Conservation (phyloP, 2,888 invertebrate species). For the Temnothorax rugatulus region DNA sequence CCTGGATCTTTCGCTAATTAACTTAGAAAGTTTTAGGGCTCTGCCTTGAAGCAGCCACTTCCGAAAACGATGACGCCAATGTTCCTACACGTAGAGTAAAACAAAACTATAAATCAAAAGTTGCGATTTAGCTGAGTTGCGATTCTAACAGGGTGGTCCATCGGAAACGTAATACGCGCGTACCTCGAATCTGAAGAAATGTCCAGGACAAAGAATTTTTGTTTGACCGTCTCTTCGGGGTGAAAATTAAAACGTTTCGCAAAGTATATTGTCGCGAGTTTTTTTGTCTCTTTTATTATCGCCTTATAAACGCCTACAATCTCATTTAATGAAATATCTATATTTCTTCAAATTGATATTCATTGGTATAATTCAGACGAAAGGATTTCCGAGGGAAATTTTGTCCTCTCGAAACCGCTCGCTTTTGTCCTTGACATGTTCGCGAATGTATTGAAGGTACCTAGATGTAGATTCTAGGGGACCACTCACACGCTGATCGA, state of each 20-base stretch:
- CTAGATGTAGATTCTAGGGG: background rate
- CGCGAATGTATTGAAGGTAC: background rate
- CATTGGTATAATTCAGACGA: background rate
- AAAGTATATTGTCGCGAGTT: background rate
- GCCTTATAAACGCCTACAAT: background rate
- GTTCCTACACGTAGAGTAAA: constrained; percentile 26
- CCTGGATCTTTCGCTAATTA: background rate
- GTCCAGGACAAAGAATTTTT: background rate
- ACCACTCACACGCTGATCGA: background rate
- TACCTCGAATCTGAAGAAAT: background rate
- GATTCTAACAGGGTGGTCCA: background rate
- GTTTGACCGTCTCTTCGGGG: background rate
- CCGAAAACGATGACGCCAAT: constrained; percentile 8
- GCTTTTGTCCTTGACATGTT: background rate
- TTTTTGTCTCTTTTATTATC: background rate
- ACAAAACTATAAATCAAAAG: constrained; percentile 14
- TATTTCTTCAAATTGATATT: background rate
- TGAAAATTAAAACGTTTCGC: background rate
- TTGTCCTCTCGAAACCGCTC: background rate
- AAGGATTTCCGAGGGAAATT: background rate
- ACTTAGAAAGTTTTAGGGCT: background rate
- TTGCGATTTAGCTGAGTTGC: background rate
- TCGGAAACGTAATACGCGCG: background rate
- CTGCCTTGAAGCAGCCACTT: background rate
- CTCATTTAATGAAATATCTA: background rate